Base-by-base conservation (phyloP, 2,888 invertebrate genomes). In the Hirtodrosophila cameraria region DNA sequence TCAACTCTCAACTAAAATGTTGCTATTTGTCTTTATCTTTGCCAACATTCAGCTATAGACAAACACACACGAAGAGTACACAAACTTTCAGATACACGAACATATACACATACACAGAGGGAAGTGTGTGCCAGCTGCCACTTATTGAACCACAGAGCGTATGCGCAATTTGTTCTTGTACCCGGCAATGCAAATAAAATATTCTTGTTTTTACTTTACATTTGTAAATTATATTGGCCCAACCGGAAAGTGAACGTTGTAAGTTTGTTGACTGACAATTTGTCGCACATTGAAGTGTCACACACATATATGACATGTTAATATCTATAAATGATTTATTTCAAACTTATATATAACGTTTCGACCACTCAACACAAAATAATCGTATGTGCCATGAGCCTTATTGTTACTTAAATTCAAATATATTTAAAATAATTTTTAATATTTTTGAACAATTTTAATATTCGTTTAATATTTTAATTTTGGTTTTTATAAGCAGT, bases 11-110 rank as follows among this genome's bases (percentile, higher is more conserved):
- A 49, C 38, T 41, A 46, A 65, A 84, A 64, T 70, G 70, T 71
- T 74, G 27, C 52, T 63, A 60, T 78, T 79, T 79, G 61, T 75
- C 57, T 85, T 75, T 85, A 46, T 79, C 79, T 78, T 85, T 50
- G 31, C 43, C 58, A 78, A 70, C 75, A 75, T 74, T 46, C 20
- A 36, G 53, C 42, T 43, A 23, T 25, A 38, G 13, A 57, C 28
- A 49, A 54, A 38, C 42, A 53, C 60, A 81, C 45, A 52, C 53
- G 58, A 31, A 16, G 28, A 9, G 30, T 16, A 38, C 18, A 49
- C 13, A 38, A 28, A 18, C 16, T 30, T 6, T 1, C 6, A 25
- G 4, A 23, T 12, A 16, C 23, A 9, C 8, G 7, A 8, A 31
- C 1, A 46, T 20, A 8, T 6, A 43, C 6, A 16, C 30, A 16